Evolutionary conservation across 2,113 vertebrate species (phyloP), one percentile per base, ranked within the genome.

Genomic region (Megaceryle maxima): DNA sequence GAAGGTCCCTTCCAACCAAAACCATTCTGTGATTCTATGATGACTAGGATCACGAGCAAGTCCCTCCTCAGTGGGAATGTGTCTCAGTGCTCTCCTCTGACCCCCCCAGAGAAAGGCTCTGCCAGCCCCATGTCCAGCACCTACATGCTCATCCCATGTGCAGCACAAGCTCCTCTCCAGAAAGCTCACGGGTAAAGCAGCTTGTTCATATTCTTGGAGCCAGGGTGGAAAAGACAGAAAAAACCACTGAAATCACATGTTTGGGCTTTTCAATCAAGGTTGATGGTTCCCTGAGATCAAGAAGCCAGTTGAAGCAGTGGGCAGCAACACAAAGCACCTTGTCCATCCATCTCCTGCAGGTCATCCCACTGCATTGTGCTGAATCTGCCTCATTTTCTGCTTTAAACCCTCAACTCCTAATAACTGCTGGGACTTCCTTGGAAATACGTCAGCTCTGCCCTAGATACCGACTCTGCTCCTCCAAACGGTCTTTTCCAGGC

Each of bases 361-460:
- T 21, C 6, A 21, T 39, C 48, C 60, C 14, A 1, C 87, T 15
- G 64, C 7, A 1, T 14, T 1, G 3, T 2, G 63, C 85, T 9
- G 28, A 6, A 11, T 28, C 76, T 39, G 76, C 92, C 78, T 85
- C 16, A 0, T 64, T 17, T 43, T 11, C 93, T 43, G 35, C 75
- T 56, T 4, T 17, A 35, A 75, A 20, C 66, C 66, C 57, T 2
- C 24, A 79, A 60, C 78, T 59, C n/a, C 69, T 3, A 24, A 15
- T 26, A 46, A 68, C 37, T 13, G 86, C 94, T 86, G 39, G 21
- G 79, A 22, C 53, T 86, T 43, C 72, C 79, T 43, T 14, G 56
- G 31, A 50, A 59, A 16, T 33, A 41, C 79, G 48, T 88, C 94
- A 95, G 83, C 83, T 2, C 94, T 92, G 96, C 91, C 94, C 96